Evolutionary conservation across 2,888 invertebrate species (phyloP), one percentile per base, ranked within the genome.

Genomic region (Poecilobothrus nobilitatus): DNA sequence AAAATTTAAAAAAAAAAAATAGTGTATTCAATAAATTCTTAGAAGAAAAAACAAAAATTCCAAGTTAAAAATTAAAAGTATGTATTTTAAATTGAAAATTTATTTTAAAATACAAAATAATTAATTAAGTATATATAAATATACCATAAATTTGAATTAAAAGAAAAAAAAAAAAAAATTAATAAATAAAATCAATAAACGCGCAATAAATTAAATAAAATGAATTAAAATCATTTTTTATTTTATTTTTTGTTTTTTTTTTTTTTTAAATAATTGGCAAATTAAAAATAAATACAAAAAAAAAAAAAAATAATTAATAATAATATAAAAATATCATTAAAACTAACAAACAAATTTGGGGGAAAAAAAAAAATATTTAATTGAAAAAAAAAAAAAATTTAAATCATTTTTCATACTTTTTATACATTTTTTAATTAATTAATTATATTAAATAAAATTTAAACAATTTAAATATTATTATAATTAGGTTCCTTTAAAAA

Each of bases 361-460:
- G 10, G 1, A 27, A 27, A 27, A 27, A 18, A 53, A 53, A 53
- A 53, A 53, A 53, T 18, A 18, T 18, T 18, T 53, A 12, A 53
- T 53, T 18, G 18, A 53, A 44, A 44, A 44, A 3, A 44, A 15
- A 44, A 12, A 53, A 53, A n/a, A 53, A 12, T 18, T 53, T 53
- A 53, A n/a, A 53, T 53, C 53, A 53, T 53, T 63, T 63, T 22
- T 63, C 63, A 63, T 53, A 53, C 53, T 53, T 53, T 53, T 53
- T 53, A 53, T 53, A 53, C 53, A 53, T 53, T 53, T 53, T 53
- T 53, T 53, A 53, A 53, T 53, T 53, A 53, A 53, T 53, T 18
- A 44, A 53, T 53, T 53, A 53, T 12, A 53, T 15, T 53, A 53
- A 44, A 53, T 53, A 53, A 18, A 53, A 12, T 9, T 10, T 37